A percentile compares a stretch with the other conserved stretches of the same genome.
phyloP scores from a whole-genome alignment of 2,797 vertebrate genomes.

The Pantherophis vulpinus region DNA sequence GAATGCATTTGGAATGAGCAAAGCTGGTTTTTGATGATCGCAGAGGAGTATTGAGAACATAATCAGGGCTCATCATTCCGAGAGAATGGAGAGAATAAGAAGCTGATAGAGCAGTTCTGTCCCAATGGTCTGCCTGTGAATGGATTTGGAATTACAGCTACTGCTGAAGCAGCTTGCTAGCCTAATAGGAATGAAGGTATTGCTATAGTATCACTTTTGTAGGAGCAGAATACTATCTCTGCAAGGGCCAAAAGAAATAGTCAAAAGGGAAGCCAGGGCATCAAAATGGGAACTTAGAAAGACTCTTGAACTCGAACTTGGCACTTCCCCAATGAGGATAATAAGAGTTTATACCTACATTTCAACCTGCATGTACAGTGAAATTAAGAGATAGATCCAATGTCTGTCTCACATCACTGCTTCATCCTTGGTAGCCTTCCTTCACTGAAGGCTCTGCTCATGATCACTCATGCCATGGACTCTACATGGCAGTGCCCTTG shows the following conservation, averaged over 20 bases:
- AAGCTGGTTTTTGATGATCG: background rate
- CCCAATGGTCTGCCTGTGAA: background rate
- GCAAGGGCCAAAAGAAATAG: background rate
- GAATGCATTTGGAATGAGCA: background rate
- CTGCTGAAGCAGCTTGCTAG: no score
- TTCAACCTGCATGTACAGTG: background rate
- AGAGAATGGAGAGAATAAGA: background rate
- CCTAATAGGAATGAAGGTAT: background rate
- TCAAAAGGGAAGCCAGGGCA: background rate
- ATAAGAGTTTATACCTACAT: background rate
- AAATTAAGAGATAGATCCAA: background rate
- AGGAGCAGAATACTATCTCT: background rate
- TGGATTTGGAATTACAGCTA: background rate
- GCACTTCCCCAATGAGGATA: background rate
- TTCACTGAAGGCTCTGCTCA: background rate
- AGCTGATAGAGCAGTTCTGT: background rate
- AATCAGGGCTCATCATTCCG: background rate
- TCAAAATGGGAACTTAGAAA: background rate
- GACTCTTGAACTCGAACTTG: background rate
- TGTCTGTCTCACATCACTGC: background rate
- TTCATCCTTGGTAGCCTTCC: background rate
- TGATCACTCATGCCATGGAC: background rate
- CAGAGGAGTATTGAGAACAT: background rate
- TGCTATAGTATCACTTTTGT: background rate
- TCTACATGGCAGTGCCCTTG: background rate